Conservation (phyloP, 2,113 vertebrate species). For the Bucco capensis region DNA sequence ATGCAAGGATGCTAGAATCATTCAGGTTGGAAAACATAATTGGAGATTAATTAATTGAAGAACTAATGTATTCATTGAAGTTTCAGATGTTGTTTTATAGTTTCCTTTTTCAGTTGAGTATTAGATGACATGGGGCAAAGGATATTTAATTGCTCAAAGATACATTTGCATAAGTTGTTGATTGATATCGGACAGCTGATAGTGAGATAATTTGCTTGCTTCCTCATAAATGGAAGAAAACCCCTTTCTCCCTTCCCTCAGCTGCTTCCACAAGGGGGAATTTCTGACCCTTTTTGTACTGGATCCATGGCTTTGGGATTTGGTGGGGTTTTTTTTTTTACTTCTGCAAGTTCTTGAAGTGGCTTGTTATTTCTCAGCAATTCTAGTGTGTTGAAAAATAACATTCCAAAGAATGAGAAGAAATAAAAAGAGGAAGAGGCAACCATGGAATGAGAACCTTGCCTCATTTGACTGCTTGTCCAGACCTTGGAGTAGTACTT, state of each 20-base stretch:
- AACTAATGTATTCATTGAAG: neutral
- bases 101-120: neutral
- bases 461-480: neutral
- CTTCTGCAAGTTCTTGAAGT: neutral
- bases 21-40: too few relatives aligned
- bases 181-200: neutral
- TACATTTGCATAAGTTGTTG: fast-evolving
- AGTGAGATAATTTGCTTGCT: neutral
- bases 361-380: neutral
- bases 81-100: neutral
- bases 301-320: neutral
- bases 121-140: neutral
- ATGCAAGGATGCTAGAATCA: neutral
- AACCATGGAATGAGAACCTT: neutral
- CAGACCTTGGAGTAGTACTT: neutral
- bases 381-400: neutral
- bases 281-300: neutral
- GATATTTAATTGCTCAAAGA: neutral
- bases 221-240: neutral
- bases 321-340: neutral
- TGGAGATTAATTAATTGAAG: neutral
- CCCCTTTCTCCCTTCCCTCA: neutral
- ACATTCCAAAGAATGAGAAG: neutral
- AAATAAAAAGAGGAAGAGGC: neutral
- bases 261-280: neutral